A percentile compares a stretch with the other conserved stretches of the same genome.
phyloP scores from a whole-genome alignment of 2,113 vertebrate species.

The Tupaia tana region DNA sequence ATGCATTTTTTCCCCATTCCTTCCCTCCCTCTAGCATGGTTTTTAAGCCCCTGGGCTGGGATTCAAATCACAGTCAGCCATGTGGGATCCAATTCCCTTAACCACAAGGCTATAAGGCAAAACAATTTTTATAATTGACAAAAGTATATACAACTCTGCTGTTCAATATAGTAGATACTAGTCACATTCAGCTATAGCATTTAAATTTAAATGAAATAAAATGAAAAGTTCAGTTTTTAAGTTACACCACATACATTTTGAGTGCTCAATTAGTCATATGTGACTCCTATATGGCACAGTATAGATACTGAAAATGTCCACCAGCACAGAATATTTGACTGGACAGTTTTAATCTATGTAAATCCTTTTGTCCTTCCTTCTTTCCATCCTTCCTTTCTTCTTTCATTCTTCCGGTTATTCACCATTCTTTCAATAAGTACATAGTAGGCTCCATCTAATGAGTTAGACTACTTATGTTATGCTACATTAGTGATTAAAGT shows the following conservation, averaged over 20 bases:
- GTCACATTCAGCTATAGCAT: constrained; percentile 11
- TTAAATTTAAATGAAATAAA: constrained; percentile 23
- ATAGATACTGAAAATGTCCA: background rate
- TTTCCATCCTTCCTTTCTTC: background rate
- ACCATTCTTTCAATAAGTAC: background rate
- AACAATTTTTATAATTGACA: background rate
- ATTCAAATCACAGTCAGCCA: too few species aligned
- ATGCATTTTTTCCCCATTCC: too few species aligned
- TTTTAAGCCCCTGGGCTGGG: too few species aligned
- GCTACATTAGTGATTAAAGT: background rate
- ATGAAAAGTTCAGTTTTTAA: background rate
- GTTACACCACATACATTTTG: background rate
- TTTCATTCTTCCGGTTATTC: background rate
- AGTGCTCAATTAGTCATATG: background rate
- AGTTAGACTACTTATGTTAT: background rate
- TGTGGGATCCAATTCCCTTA: too few species aligned
- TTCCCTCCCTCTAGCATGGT: too few species aligned
- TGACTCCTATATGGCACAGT: background rate
- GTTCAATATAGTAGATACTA: background rate
- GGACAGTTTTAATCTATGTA: background rate
- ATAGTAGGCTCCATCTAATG: background rate
- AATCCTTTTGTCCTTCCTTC: background rate
- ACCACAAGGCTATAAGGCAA: too few species aligned
- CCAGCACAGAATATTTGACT: background rate
- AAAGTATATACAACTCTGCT: background rate